Base-by-base conservation (phyloP, 2,888 invertebrate genomes). In the Mongoloraphidia duomilia region DNA sequence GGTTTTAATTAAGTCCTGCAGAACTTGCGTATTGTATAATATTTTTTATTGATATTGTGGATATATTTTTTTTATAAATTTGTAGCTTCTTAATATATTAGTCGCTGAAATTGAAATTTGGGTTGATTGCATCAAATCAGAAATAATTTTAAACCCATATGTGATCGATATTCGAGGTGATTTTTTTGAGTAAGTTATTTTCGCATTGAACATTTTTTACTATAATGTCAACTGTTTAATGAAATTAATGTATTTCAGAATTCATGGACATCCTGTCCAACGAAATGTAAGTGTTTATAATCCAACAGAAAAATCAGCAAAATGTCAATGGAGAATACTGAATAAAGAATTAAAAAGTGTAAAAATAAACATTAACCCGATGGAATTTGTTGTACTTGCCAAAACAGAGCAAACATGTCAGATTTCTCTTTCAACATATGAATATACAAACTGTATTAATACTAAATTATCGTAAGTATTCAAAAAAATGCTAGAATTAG, bases 81-180 rank as follows among this genome's bases (percentile, higher is more conserved):
- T 47, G 40, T 37, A 47, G 47, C 35, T 47, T 14, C 34, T 47
- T 40, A 40, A 47, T 47, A 41, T 47, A 33, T 13, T 47, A 8
- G 40, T 47, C 40, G 47, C 41, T 8, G 40, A 40, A 40, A 41
- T 47, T 9, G 47, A 47, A 41, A 13, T 47, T 9, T 41, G 41
- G 34, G 17, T 41, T 36, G 13, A 41, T 9, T 13, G 17, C 34
- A 36, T 40, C 17, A 17, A 33, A 9, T 12, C 41, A 13, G 34
- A 34, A 47, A 47, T 47, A 9, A 41, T 12, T 26, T 41, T 47
- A 9, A 36, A 47, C 11, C 47, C 47, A n/a, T 47, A 41, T 13
- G 11, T 40, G 5, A 41, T 47, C 5, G 11, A 36, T 9, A n/a
- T 39, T 39, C 9, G 40, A 9, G 14, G 40, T 39, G 40, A 14